Evolutionary conservation across 2,888 invertebrate genomes (phyloP).

Genomic region (Nomada ruficornis): DNA sequence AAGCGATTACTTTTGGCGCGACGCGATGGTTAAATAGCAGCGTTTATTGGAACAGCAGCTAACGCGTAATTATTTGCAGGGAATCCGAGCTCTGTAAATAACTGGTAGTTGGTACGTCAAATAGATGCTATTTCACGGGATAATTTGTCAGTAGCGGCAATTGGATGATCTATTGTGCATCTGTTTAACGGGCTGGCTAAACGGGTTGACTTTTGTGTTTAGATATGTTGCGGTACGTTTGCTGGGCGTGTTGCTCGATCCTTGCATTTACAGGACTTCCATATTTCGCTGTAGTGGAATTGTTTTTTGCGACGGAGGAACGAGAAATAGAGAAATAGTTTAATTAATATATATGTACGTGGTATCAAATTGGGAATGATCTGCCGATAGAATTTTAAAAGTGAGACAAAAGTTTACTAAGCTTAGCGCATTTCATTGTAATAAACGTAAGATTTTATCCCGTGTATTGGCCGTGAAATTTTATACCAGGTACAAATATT

Average conservation of each 20-base stretch:
- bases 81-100: slow-evolving; percentile 18
- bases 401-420: no score
- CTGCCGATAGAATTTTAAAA: no score
- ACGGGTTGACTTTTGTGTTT: neutral
- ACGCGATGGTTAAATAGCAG: slow-evolving; percentile 4
- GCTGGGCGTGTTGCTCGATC: neutral
- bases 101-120: slow-evolving; percentile 26
- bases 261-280: neutral
- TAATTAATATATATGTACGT: no score
- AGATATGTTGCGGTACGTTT: neutral
- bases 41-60: no score
- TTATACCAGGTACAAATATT: no score
- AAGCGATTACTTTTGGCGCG: neutral
- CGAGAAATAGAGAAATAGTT: no score
- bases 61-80: slow-evolving; percentile 33
- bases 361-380: no score
- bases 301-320: no score
- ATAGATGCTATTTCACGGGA: slow-evolving; percentile 15
- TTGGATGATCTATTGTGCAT: slow-evolving; percentile 3
- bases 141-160: slow-evolving; percentile 24
- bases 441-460: no score
- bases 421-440: no score
- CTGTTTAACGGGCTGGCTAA: neutral
- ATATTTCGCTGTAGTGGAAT: no score
- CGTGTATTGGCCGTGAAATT: no score